Base-by-base conservation (phyloP, 2,113 vertebrate genomes). In the Carollia perspicillata region DNA sequence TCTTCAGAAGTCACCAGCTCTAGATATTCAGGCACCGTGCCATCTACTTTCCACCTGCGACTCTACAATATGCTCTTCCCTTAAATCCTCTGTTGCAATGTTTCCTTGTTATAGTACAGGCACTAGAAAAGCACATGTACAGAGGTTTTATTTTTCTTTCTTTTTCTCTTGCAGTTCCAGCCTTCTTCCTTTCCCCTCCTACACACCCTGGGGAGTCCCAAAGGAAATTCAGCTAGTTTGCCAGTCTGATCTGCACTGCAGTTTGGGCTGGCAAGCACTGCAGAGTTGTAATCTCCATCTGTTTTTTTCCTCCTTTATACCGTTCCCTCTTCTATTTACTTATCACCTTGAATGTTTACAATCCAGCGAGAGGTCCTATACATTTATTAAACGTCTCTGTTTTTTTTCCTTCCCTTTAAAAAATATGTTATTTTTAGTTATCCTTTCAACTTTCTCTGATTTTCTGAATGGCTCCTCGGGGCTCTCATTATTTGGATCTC, bases 401-500 rank as follows among this genome's bases (percentile, higher is more conserved):
- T 0, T 16, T 22, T 53, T 28, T 49, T 87, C 8, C 5, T 28
- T 79, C 40, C 37, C 13, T 42, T 80, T 83, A 37, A 18, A 89
- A 95, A 95, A 79, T 35, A 92, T 90, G 58, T 75, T 89, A 89
- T 91, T 95, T 90, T 84, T 95, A 65, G 0, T 80, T 6, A 79
- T 96, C 89, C 89, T 75, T 88, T 95, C 58, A 42, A 22, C 93
- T 96, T 37, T 14, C 14, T 69, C 83, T 88, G 1, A 81, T 58
- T 97, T 96, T 96, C 40, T 40, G 37, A 80, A 75, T 96, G 65
- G 16, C 84, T 96, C 35, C 47, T 96, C 13, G 7, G 71, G 90
- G 40, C 6, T 42, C 23, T 93, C 65, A 53, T 96, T 96, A 75
- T 96, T 97, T 94, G 90, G 74, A 55, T 95, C 75, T 77, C 78